Base-by-base conservation (phyloP, 2,113 vertebrate genomes). In the Callospermophilus lateralis region DNA sequence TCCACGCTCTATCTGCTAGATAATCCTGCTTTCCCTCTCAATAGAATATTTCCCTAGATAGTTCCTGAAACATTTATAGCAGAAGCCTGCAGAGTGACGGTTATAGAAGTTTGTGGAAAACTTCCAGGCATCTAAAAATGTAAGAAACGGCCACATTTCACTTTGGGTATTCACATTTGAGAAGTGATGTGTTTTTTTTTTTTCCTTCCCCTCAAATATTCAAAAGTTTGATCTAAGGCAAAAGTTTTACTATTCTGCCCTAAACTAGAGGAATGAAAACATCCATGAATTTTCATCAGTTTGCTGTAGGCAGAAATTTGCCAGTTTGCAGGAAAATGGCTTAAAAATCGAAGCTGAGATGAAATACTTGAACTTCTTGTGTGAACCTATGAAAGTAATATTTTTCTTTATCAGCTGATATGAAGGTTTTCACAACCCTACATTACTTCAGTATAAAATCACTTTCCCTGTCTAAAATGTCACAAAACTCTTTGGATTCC, bases 231-330 rank as follows among this genome's bases (percentile, higher is more conserved):
- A 98, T 97, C 96, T 97, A 93, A 97, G 94, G 97, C 96, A 97
- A 97, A 98, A 98, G 97, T 98, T 98, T 97, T 97, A 98, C 97
- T 97, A 97, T 98, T 98, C 90, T 96, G 95, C 77, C 90, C 96
- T 97, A 97, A 98, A 98, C 92, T 92, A 70, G 32, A 96, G 88
- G 92, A 97, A 97, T 97, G 88, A 97, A 98, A 98, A 98, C 92
- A 98, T 67, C 96, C 90, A 97, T 98, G 97, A 98, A 98, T 98
- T 98, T 98, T 98, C 97, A 98, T 97, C 97, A 98, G 96, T 97
- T 98, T 97, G 96, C 97, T 97, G 81, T 84, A 98, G 98, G 97
- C 96, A 97, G 97, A 97, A 98, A 97, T 97, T 97, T 97, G 96
- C 98, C 94, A 97, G 97, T 98, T 97, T 96, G 97, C 95, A 96